A percentile compares a stretch with the other conserved stretches of the same genome.
phyloP scores from a whole-genome alignment of 2,113 vertebrate genomes.

The Arvicanthis niloticus region DNA sequence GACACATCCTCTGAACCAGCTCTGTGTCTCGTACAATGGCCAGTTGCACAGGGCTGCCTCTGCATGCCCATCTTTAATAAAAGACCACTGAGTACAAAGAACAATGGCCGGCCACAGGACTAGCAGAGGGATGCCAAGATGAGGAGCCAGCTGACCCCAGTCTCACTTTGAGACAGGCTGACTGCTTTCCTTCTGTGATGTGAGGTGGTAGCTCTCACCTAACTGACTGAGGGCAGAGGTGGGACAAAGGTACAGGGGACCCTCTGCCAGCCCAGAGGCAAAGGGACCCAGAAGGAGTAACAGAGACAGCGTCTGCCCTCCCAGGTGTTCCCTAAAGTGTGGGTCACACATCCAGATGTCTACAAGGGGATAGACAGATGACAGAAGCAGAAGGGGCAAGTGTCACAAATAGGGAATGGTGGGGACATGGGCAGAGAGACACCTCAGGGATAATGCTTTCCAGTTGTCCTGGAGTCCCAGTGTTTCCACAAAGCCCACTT shows the following conservation, averaged over 20 bases:
- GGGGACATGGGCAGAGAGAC: background rate
- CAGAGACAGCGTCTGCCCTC: background rate
- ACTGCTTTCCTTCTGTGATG: background rate
- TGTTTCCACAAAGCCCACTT: background rate
- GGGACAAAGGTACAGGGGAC: fast-evolving
- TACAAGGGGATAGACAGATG: background rate
- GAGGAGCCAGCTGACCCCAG: background rate
- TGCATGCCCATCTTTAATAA: background rate
- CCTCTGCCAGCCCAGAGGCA: background rate
- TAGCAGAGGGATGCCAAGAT: fast-evolving
- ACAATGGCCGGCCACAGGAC: too few species aligned
- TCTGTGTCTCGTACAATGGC: fast-evolving
- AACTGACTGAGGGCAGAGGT: fast-evolving
- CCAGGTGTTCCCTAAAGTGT: background rate
- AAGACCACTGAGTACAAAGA: background rate
- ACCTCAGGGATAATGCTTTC: fast-evolving
- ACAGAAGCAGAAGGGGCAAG: background rate
- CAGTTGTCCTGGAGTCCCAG: background rate
- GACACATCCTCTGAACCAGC: background rate
- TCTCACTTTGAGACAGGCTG: too few species aligned
- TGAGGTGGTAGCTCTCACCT: background rate
- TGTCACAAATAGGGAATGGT: fast-evolving
- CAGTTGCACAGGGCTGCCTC: background rate
- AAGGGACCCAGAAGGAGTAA: fast-evolving
- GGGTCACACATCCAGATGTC: background rate